phyloP scores from a whole-genome alignment of 2,113 vertebrate species.

The Kobus ellipsiprymnus region DNA sequence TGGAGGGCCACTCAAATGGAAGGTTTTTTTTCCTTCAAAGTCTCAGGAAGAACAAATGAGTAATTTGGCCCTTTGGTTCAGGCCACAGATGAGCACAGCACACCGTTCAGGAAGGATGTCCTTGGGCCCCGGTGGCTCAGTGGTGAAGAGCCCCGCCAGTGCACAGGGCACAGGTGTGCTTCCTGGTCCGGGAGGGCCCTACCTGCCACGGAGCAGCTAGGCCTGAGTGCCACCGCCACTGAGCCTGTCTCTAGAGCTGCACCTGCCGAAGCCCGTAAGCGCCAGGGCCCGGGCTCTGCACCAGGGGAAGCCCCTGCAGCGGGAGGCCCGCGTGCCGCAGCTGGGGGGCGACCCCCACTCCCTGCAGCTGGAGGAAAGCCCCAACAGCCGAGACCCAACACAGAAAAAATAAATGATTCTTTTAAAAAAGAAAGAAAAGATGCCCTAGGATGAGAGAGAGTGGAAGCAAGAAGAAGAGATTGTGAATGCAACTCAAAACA shows the following conservation, averaged over 20 bases:
- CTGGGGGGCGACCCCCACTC: background rate
- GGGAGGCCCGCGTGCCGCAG: rapidly evolving
- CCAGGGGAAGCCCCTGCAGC: background rate
- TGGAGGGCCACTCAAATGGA: background rate
- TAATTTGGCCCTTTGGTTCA: background rate
- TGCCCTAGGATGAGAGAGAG: background rate
- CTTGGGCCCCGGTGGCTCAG: background rate
- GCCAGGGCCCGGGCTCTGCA: background rate
- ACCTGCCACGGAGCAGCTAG: background rate
- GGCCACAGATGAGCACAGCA: background rate
- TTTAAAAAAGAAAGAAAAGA: background rate
- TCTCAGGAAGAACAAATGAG: background rate
- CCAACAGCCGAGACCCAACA: background rate
- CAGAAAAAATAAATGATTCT: background rate
- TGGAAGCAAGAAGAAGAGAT: background rate
- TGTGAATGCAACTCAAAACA: background rate
- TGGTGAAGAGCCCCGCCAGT: background rate
- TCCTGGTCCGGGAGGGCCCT: background rate
- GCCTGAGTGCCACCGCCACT: background rate
- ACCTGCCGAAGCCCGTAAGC: background rate
- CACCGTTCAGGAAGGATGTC: background rate
- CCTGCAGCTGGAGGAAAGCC: background rate
- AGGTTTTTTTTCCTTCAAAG: background rate
- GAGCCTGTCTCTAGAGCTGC: background rate
- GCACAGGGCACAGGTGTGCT: background rate